Percentiles rank a stretch among this genome's conserved stretches.
Evolutionary conservation across 2,113 vertebrate species (phyloP).

Genomic region (Poeciliopsis prolifica): DNA sequence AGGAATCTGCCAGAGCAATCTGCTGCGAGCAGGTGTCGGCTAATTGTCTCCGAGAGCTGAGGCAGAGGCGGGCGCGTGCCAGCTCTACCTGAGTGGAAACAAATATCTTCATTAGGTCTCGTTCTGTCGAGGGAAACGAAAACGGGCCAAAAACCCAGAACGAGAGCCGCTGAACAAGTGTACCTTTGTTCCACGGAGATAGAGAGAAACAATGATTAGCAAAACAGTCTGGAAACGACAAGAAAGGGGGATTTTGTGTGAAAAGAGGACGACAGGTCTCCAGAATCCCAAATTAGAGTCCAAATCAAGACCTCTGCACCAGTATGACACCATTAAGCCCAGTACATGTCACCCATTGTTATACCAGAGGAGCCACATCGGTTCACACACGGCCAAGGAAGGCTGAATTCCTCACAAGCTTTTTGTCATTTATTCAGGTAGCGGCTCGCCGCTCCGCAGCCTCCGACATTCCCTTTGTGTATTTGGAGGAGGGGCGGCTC

Average conservation of each 20-base stretch:
- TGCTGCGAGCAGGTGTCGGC: constrained; percentile 91
- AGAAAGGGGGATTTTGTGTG: background rate
- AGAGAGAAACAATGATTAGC: constrained; percentile 38
- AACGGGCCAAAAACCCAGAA: constrained; percentile 36
- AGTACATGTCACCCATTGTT: constrained; percentile 26
- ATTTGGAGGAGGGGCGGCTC: constrained; percentile 54
- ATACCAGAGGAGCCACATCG: constrained; percentile 14
- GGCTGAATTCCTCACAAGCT: constrained; percentile 41
- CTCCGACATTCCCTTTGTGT: constrained; percentile 74
- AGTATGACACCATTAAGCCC: constrained; percentile 23
- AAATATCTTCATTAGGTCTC: constrained; percentile 82
- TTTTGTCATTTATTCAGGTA: constrained; percentile 69
- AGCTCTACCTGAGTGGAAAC: constrained; percentile 83
- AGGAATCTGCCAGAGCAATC: constrained; percentile 93
- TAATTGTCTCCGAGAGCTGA: constrained; percentile 90
- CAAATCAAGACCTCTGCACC: constrained; percentile 1
- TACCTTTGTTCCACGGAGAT: constrained; percentile 64
- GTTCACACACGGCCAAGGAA: constrained; percentile 52
- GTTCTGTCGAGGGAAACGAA: constrained; percentile 67
- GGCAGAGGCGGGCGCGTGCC: constrained; percentile 71
- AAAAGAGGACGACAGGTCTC: background rate
- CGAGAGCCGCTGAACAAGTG: constrained; percentile 52
- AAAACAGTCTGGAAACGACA: too few species aligned
- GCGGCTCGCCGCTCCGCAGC: constrained; percentile 71
- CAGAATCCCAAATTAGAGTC: constrained; percentile 3